Base-by-base conservation (phyloP, 2,888 invertebrate species). In the Zaprionus lineosus region DNA sequence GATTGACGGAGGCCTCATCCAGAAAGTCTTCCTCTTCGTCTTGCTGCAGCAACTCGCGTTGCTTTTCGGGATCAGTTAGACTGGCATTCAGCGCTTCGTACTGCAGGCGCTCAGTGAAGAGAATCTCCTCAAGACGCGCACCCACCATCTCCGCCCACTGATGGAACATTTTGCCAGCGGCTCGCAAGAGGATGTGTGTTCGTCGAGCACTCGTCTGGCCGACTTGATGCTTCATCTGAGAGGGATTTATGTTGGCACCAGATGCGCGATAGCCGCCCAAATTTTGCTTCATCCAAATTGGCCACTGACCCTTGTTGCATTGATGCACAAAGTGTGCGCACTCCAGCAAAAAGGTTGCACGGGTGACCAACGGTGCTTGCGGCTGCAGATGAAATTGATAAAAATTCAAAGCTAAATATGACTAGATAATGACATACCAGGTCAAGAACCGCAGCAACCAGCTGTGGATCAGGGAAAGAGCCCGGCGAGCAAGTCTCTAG, bases 241-340 rank as follows among this genome's bases (percentile, higher is more conserved):
- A 66, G 74, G 89, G 68, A 67, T 88, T 87, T 69, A 91, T 84
- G 88, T 91, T 90, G 16, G 94, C 93, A 24, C 94, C 94, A 0
- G 90, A 90, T 0, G 94, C 93, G 36, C 95, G 91, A 87, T 94
- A 94, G 86, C 94, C 93, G 16, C 82, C 71, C 63, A 94, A 91
- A 86, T 95, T 96, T 5, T 96, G 93, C 90, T 97, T 97, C 93
- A 98, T 96, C 98, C 99, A 99, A 50, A 95, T 93, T 0, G 99
- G 99, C 99, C 99, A 99, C 77, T 98, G 97, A 0, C 98, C 98
- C 87, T 97, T 96, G 89, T 99, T 99, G 90, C 99, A 99, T 71
- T 97, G 94, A 87, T 99, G 98, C 1, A 99, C 98, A 77, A 99
- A 95, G 88, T 98, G 95, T 0, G 98, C 95, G 89, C 98, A 98